phyloP scores from a whole-genome alignment of 2,113 vertebrate genomes.

The Hyaena hyaena region DNA sequence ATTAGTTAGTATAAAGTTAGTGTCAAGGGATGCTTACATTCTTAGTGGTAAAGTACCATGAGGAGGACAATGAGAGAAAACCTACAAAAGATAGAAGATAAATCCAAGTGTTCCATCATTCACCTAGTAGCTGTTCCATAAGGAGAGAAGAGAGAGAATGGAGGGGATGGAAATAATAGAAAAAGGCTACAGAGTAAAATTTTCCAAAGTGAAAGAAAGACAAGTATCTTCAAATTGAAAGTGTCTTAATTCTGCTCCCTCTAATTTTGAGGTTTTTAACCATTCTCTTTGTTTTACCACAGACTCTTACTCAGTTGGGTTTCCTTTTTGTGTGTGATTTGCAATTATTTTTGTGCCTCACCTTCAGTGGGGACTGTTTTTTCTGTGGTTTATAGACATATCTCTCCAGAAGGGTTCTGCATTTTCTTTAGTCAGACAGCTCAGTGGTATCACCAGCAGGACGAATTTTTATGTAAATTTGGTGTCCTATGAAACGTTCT shows the following conservation, averaged over 20 bases:
- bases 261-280: slow-evolving; percentile 6
- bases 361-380: not conserved
- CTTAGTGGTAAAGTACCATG: not conserved
- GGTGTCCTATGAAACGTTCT: not conserved
- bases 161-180: not conserved
- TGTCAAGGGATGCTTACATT: not conserved
- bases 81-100: not conserved
- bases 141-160: not conserved
- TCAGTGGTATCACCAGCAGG: not conserved
- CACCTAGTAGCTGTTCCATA: not conserved
- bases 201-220: not conserved
- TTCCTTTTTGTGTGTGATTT: slow-evolving; percentile 29
- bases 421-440: not conserved
- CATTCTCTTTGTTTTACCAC: not conserved
- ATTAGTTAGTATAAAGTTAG: not conserved
- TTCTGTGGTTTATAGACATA: not conserved
- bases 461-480: not conserved
- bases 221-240: not conserved
- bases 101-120: not conserved
- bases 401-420: not conserved
- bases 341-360: not conserved
- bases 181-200: not conserved
- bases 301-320: not conserved
- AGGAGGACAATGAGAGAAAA: not conserved
- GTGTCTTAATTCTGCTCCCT: not conserved